These are phyloP conservation scores for Gonocerus acuteangulatus DNA, from an alignment of 2,888 invertebrate species.

Conservation along the genomic window DNA sequence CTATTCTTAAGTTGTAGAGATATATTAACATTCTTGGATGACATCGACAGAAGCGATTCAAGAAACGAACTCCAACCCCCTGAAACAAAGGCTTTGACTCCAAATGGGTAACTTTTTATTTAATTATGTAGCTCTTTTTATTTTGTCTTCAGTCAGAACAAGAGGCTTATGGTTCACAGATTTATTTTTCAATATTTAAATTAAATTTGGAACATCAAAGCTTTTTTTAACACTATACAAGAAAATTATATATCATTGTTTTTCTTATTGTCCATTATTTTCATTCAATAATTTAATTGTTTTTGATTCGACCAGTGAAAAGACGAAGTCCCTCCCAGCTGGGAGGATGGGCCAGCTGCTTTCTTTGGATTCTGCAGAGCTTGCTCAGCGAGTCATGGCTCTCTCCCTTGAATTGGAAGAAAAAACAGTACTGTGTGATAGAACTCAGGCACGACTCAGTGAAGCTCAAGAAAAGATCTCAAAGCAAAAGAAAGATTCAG, in stretches of 20 bases:
- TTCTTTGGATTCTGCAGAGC: conserved; percentile 51
- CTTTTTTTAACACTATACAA: too few species aligned
- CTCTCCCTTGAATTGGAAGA: conserved; percentile 52
- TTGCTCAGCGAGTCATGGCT: conserved; percentile 55
- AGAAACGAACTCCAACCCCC: conserved; percentile 22
- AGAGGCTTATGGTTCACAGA: too few species aligned
- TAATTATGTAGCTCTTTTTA: too few species aligned
- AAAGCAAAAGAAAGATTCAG: conserved; percentile 62
- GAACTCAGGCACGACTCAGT: conserved; percentile 34
- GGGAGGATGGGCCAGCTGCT: conserved; percentile 51
- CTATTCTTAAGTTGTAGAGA: conserved; percentile 50
- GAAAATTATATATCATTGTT: too few species aligned
- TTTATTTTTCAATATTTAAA: too few species aligned
- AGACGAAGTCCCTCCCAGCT: conserved; percentile 8
- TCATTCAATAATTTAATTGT: not conserved
- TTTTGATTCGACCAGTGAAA: not conserved
- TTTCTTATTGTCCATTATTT: too few species aligned
- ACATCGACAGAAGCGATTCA: conserved; percentile 51
- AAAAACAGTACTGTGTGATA: conserved; percentile 39
- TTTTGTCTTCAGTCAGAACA: too few species aligned
- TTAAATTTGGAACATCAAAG: too few species aligned
- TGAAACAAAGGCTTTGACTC: not conserved
- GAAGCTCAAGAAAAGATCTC: conserved; percentile 47
- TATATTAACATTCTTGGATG: conserved; percentile 57
- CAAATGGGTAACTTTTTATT: conserved; percentile 1